phyloP scores from a whole-genome alignment of 2,888 invertebrate genomes.

The Smittia aterrima region DNA sequence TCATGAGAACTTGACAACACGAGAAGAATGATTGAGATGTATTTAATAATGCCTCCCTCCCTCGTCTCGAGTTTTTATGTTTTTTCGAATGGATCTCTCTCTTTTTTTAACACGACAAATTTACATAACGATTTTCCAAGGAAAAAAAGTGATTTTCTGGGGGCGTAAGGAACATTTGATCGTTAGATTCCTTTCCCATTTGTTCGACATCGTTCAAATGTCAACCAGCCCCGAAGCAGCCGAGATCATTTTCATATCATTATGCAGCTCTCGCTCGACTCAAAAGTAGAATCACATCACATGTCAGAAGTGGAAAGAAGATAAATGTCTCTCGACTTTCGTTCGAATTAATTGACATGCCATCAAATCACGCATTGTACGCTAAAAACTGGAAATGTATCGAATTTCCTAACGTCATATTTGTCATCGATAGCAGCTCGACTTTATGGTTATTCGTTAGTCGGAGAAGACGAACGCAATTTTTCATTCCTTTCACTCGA shows the following conservation, averaged over 20 bases:
- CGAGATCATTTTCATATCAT: slow-evolving; percentile 33
- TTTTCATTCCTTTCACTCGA: slow-evolving; percentile 12
- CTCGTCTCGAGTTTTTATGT: neutral
- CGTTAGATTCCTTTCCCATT: slow-evolving; percentile 7
- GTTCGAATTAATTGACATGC: slow-evolving; percentile 28
- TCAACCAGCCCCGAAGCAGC: slow-evolving; percentile 22
- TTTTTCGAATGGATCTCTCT: slow-evolving; percentile 11
- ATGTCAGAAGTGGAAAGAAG: neutral
- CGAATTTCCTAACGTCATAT: slow-evolving; percentile 4
- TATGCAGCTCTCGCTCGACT: neutral
- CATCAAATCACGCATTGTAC: slow-evolving; percentile 15
- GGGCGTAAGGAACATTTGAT: slow-evolving; percentile 10
- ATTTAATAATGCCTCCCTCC: slow-evolving; percentile 18
- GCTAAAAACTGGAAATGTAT: slow-evolving; percentile 5
- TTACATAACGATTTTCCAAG: slow-evolving; percentile 14
- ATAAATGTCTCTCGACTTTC: slow-evolving; percentile 16
- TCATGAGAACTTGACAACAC: slow-evolving; percentile 22
- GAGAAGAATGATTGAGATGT: slow-evolving; percentile 28
- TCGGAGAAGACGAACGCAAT: neutral
- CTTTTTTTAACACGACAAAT: slow-evolving; percentile 26
- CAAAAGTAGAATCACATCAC: slow-evolving; percentile 5
- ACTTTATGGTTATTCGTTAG: neutral
- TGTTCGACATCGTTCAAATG: slow-evolving; percentile 1
- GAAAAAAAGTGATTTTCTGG: neutral
- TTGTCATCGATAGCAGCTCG: neutral